These are phyloP conservation scores for Nyctibius grandis DNA, from an alignment of 2,797 vertebrate species.

Conservation along the genomic window DNA sequence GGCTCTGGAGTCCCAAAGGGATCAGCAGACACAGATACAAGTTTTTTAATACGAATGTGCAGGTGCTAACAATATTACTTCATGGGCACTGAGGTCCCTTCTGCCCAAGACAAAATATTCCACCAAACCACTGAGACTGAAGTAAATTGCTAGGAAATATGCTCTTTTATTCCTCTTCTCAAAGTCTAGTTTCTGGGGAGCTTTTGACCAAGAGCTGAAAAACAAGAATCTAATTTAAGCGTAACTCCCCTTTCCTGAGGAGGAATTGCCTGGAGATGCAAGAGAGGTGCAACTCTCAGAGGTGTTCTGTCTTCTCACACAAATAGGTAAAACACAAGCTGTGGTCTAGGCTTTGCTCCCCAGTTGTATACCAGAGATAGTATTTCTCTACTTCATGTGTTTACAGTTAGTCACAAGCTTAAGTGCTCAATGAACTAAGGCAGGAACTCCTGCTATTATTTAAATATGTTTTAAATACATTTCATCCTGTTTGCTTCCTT, in stretches of 20 bases:
- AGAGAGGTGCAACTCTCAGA: neutral
- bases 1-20: neutral
- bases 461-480: neutral
- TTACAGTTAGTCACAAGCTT: neutral
- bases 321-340: neutral
- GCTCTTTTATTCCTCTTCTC: neutral
- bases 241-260: neutral
- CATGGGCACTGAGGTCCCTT: neutral
- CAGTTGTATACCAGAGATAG: accelerated
- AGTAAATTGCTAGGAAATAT: neutral
- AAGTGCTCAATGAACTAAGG: neutral
- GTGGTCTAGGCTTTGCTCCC: neutral
- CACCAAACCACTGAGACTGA: neutral
- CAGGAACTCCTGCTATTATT: neutral
- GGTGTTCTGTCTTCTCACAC: neutral
- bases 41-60: conserved; percentile 26
- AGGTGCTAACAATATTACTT: conserved; percentile 29
- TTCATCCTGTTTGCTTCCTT: neutral
- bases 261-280: neutral
- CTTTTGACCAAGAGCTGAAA: neutral
- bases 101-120: conserved; percentile 28
- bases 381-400: neutral
- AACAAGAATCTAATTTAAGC: neutral
- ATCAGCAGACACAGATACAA: neutral
- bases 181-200: neutral